Percentiles rank a stretch among this genome's conserved stretches.
Evolutionary conservation across 2,797 vertebrate genomes (phyloP).

Genomic region (Argya squamiceps): DNA sequence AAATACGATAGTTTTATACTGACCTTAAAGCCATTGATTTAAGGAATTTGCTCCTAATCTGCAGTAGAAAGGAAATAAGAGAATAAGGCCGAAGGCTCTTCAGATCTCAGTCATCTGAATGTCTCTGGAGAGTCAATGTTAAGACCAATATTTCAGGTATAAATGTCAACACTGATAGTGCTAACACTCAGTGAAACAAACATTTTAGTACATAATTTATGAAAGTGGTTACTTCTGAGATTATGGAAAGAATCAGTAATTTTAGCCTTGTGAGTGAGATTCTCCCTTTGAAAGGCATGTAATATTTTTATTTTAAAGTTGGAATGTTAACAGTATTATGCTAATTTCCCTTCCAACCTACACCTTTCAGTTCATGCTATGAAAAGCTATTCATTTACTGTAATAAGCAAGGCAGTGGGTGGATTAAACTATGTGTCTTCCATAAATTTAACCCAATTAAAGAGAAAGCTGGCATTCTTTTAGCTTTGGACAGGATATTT

Average conservation of each 20-base stretch:
- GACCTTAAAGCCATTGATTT: neutral
- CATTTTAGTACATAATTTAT: slow-evolving; percentile 46
- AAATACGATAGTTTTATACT: neutral
- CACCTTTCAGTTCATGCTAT: neutral
- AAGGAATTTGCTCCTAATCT: neutral
- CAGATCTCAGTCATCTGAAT: neutral
- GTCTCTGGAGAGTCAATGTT: neutral
- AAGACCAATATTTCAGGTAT: neutral
- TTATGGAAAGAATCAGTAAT: neutral
- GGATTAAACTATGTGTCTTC: neutral
- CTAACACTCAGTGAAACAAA: neutral
- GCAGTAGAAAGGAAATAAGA: neutral
- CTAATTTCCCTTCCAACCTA: slow-evolving; percentile 4
- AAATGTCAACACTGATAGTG: neutral
- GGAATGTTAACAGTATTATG: neutral
- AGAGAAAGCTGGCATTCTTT: neutral
- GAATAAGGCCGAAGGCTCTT: neutral
- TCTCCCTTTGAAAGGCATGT: neutral
- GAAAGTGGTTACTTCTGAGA: neutral
- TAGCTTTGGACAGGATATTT: neutral
- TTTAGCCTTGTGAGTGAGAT: neutral
- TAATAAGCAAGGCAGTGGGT: neutral
- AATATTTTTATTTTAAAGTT: neutral
- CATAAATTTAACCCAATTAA: neutral
- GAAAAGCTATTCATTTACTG: slow-evolving; percentile 1